phyloP scores from a whole-genome alignment of 2,797 vertebrate species.

The Rhinella marina region DNA sequence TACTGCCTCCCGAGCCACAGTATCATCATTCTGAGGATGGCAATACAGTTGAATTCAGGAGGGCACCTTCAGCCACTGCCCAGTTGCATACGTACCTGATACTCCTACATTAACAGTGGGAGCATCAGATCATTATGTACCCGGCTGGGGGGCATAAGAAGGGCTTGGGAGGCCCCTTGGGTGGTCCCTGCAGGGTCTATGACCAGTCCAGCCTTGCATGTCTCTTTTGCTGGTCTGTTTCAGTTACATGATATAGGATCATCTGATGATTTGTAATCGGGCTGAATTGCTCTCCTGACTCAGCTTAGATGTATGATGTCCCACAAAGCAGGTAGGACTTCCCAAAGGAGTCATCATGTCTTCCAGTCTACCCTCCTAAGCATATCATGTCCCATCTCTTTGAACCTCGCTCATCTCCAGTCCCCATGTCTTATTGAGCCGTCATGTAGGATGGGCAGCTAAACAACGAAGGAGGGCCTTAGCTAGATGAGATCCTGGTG shows the following conservation, averaged over 20 bases:
- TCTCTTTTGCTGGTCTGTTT: neutral
- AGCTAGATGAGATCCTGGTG: neutral
- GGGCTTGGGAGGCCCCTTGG: no score
- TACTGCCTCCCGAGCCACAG: no score
- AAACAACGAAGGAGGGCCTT: neutral
- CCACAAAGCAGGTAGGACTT: neutral
- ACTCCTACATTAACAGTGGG: no score
- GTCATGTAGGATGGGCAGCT: neutral
- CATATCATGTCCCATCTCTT: no score
- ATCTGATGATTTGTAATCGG: neutral
- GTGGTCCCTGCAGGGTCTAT: no score
- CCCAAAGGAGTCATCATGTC: neutral
- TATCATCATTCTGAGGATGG: no score
- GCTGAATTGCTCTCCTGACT: neutral
- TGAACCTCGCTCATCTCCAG: neutral
- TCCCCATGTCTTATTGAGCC: neutral
- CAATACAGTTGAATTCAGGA: no score
- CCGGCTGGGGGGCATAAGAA: no score
- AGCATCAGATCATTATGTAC: no score
- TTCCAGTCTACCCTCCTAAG: neutral
- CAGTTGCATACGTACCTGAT: no score
- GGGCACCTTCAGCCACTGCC: no score
- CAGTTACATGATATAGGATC: neutral
- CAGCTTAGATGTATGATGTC: neutral
- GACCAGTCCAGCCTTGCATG: no score